Base-by-base conservation (phyloP, 2,113 vertebrate genomes). In the Bubo bubo region DNA sequence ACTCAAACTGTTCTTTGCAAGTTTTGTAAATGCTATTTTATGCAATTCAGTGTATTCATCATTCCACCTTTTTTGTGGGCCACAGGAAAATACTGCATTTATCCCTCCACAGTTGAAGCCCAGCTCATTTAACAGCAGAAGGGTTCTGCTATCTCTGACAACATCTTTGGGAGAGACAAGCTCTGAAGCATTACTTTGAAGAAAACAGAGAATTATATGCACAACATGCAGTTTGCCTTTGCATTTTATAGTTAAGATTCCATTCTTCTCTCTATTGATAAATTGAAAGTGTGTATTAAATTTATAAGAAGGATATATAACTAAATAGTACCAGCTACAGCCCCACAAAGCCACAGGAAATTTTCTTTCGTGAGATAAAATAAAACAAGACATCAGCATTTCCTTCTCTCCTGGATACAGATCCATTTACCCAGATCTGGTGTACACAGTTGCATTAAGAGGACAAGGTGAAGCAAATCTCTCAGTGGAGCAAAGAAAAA, bases 161-260 rank as follows among this genome's bases (percentile, higher is more conserved):
- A 37, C 15, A 50, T 16, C 21, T 55, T 50, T 9, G 43, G 22
- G 14, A 50, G 12, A 7, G 27, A 50, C 3, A 58, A 32, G 14
- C 9, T 34, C 80, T 23, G 4, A 73, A 80, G 32, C 3, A 21
- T 15, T 58, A 32, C 39, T 45, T 58, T 74, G 22, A 53, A 88
- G 10, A 14, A 30, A 66, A 63, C 5, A 4, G 5, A 39, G 10
- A 34, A 34, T 22, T 47, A 24, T 5, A 37, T 5, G 9, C 8
- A 43, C 2, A 8, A 6, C 13, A 80, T 7, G 20, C 0, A 0
- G 10, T 11, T 35, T 64, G 19, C 10, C 39, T 63, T 50, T 26
- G 7, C 20, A 64, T 22, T 23, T 62, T 35, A 43, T 6, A 53
- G 45, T 39, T 3, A 37, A 50, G 4, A 34, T 45, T 55, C 45